A percentile compares a stretch with the other conserved stretches of the same genome.
Evolutionary conservation across 1,140 invertebrate species (phyloP).

Genomic region (Araneus ventricosus): DNA sequence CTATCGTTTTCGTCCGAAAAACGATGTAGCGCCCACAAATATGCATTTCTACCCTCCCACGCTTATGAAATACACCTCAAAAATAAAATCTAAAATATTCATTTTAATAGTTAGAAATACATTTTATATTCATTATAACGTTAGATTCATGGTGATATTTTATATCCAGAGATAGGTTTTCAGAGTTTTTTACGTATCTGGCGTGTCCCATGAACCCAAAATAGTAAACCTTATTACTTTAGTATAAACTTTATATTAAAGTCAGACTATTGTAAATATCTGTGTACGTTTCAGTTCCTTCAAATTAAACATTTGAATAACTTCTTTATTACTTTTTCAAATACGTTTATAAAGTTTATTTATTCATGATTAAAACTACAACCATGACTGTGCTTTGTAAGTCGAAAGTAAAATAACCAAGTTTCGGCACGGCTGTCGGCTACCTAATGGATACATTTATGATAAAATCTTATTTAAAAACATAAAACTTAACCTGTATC

Average conservation of each 20-base stretch:
- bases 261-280: no score
- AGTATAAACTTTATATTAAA: no score
- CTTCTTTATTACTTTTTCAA: not conserved
- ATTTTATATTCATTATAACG: no score
- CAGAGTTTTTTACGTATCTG: no score
- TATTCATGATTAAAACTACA: not conserved
- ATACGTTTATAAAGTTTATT: not conserved
- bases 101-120: no score
- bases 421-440: conserved; percentile 13
- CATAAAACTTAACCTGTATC: not conserved
- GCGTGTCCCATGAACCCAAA: no score
- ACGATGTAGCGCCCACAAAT: not conserved
- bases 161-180: no score
- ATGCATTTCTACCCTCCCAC: not conserved
- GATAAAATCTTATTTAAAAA: not conserved
- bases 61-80: not conserved
- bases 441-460: conserved; percentile 6
- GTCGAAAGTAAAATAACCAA: conserved; percentile 1
- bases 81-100: no score
- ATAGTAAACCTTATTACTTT: no score
- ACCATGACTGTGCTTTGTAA: not conserved
- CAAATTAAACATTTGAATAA: not conserved
- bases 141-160: no score
- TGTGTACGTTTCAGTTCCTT: no score
- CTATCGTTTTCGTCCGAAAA: no score